Base-by-base conservation (phyloP, 2,113 vertebrate genomes). In the Mohoua ochrocephala region DNA sequence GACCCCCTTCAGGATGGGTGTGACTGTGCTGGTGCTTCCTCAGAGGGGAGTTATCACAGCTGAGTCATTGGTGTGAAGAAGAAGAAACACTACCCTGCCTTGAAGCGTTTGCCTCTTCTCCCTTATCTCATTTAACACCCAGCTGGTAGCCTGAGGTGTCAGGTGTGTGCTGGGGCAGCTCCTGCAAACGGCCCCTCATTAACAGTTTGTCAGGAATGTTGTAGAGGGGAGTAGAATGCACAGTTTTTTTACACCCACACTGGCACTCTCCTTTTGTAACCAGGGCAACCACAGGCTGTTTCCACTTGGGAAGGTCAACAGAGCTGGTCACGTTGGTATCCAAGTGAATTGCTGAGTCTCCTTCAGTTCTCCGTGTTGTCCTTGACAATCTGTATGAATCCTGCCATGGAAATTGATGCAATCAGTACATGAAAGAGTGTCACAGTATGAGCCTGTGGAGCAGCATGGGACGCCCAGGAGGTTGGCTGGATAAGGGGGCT, bases 401-500 rank as follows among this genome's bases (percentile, higher is more conserved):
- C 68, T 63, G 30, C 63, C 30, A 5, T 61, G 63, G 71, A 74
- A 84, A 15, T 8, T 47, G 60, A 4, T 70, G 47, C 16, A 9
- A 15, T 53, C 2, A 0, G 2, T 33, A 1, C n/a, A 9, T 60
- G 69, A 67, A 8, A 24, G 50, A 69, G 15, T 7, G 2, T 39
- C 33, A 26, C 28, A n/a, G 21, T 12, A 13, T 5, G 8, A 23
- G 7, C 16, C 50, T 28, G 49, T 6, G 57, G 35, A 33, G 64
- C 56, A 75, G 52, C 3, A 1, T 20, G 44, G 60, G 54, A 53
- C 45, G 71, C 35, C n/a, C 28, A 18, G 53, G 76, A 77, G 50
- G 28, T 1, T 50, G 63, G 24, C 68, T 91, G 65, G 35, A 31
- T 42, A 26, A 68, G 21, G 33, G 73, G n/a, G 11, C 28, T 88